phyloP scores from a whole-genome alignment of 2,888 invertebrate species.

The Panopea generosa region DNA sequence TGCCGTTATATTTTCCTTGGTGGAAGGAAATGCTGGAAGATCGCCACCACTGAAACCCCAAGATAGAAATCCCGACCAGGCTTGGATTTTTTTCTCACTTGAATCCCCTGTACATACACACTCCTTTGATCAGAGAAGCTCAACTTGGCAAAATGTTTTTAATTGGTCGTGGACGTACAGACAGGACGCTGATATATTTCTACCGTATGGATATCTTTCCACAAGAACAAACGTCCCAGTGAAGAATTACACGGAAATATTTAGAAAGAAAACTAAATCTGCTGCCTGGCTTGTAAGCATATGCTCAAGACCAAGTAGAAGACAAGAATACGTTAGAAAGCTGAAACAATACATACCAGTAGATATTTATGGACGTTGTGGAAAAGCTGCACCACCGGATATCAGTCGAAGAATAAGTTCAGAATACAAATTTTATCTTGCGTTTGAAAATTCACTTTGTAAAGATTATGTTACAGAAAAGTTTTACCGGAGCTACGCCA shows the following conservation, averaged over 20 bases:
- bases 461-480: slow-evolving; percentile 81
- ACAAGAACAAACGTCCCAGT: background rate
- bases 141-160: no score
- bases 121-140: no score
- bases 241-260: slow-evolving; percentile 20
- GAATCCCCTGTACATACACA: no score
- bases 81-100: no score
- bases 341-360: slow-evolving; percentile 57
- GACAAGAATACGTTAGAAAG: slow-evolving; percentile 58
- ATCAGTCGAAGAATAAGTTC: slow-evolving; percentile 23
- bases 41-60: no score
- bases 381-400: slow-evolving; percentile 3
- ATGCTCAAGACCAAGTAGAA: slow-evolving; percentile 50
- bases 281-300: slow-evolving; percentile 71
- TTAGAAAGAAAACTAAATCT: slow-evolving; percentile 41
- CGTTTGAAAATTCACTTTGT: slow-evolving; percentile 80
- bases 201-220: no score
- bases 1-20: no score
- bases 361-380: slow-evolving; percentile 64
- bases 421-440: slow-evolving; percentile 76
- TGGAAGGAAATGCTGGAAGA: no score
- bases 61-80: no score
- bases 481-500: slow-evolving; percentile 67
- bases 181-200: no score
- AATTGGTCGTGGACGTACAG: no score